Percentiles rank a stretch among this genome's conserved stretches.
phyloP scores from a whole-genome alignment of 1,140 invertebrate species.

The Brachionus sp. region DNA sequence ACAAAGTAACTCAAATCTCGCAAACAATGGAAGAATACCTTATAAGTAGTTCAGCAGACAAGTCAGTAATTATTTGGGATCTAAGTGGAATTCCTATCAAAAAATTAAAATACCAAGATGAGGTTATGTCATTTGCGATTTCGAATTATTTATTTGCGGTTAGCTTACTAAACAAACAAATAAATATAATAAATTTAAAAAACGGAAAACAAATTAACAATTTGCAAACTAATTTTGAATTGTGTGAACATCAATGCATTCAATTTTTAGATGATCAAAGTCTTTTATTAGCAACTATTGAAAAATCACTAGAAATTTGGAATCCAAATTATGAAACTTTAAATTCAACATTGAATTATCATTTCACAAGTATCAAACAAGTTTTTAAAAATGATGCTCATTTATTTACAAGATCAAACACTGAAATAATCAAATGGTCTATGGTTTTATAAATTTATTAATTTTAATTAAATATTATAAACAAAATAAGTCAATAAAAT shows the following conservation, averaged over 20 bases:
- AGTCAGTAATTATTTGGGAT: neutral
- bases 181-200: neutral
- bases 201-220: neutral
- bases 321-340: neutral
- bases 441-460: neutral
- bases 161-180: neutral
- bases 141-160: neutral
- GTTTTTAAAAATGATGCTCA: neutral
- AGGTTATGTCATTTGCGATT: neutral
- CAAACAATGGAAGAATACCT: neutral
- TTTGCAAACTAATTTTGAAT: neutral
- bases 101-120: neutral
- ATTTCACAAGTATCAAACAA: neutral
- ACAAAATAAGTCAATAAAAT: too few species aligned
- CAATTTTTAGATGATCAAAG: neutral
- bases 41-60: neutral
- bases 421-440: neutral
- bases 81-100: neutral
- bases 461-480: neutral
- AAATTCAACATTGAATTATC: neutral
- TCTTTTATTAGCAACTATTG: neutral
- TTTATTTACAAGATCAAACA: neutral
- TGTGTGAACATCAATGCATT: neutral
- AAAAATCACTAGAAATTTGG: neutral
- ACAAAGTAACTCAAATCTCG: neutral